Evolutionary conservation across 2,888 invertebrate genomes (phyloP).

Genomic region (Dichetophora obliterata): DNA sequence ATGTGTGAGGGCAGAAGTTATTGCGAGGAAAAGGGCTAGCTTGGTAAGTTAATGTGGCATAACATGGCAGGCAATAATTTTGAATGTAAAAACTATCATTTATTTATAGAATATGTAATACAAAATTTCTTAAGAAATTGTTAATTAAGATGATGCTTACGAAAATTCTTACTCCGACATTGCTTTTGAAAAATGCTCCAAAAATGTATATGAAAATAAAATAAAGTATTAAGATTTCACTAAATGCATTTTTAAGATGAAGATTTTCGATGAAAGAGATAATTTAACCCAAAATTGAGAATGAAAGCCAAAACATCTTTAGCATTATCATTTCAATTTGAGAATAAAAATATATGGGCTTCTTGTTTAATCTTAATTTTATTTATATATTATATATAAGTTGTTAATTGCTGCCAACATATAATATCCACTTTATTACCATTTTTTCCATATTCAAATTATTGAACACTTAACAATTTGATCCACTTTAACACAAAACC

Average conservation of each 20-base stretch:
- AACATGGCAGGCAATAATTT: too few species aligned
- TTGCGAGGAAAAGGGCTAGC: background rate
- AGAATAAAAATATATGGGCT: background rate
- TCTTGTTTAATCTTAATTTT: background rate
- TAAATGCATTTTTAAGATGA: too few species aligned
- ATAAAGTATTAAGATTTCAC: too few species aligned
- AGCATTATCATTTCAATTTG: background rate
- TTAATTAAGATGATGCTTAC: too few species aligned
- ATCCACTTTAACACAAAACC: background rate
- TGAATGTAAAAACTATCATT: too few species aligned
- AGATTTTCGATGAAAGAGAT: too few species aligned
- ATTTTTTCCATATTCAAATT: background rate
- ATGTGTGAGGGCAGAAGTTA: constrained; percentile 22
- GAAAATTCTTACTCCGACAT: too few species aligned
- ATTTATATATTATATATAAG: background rate
- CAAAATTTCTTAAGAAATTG: too few species aligned
- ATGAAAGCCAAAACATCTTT: background rate
- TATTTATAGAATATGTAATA: too few species aligned
- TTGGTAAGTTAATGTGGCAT: background rate
- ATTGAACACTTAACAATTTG: background rate
- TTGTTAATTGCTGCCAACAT: background rate
- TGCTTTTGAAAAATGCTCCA: too few species aligned
- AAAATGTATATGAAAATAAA: too few species aligned
- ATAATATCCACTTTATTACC: background rate
- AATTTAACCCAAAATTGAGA: background rate